phyloP scores from a whole-genome alignment of 2,797 vertebrate species.

The Gobio occitaniae region DNA sequence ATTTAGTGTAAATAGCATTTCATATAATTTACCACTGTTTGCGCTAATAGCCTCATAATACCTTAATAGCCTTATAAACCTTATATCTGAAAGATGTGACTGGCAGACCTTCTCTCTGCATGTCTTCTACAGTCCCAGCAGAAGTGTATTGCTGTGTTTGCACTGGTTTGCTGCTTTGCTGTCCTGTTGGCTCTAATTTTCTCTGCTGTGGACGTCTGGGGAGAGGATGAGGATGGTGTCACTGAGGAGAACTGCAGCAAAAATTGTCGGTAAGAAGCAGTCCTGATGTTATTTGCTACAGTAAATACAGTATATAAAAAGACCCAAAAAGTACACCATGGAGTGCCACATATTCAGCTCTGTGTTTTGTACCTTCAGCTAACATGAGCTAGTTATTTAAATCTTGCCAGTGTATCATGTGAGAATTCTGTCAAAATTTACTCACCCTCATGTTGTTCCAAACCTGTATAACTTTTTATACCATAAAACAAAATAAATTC shows the following conservation, averaged over 20 bases:
- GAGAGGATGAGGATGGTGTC: constrained; percentile 91
- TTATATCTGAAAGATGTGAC: not conserved
- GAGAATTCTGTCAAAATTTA: too few species aligned
- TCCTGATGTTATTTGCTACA: not conserved
- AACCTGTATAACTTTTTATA: too few species aligned
- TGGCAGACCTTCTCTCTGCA: constrained; percentile 6
- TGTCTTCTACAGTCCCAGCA: constrained; percentile 90
- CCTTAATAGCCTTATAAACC: not conserved
- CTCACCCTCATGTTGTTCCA: too few species aligned
- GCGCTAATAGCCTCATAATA: not conserved
- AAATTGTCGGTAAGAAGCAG: constrained; percentile 88
- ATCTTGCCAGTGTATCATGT: not conserved
- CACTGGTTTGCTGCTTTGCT: constrained; percentile 94
- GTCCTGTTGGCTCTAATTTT: constrained; percentile 92
- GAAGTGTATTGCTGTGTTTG: constrained; percentile 95
- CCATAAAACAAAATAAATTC: too few species aligned
- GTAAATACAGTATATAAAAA: not conserved
- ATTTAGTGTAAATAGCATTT: not conserved
- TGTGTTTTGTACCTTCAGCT: not conserved
- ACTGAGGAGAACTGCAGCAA: constrained; percentile 95
- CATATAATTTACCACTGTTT: too few species aligned
- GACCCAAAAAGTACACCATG: not conserved
- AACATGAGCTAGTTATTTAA: not conserved
- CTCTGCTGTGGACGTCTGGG: constrained; percentile 94
- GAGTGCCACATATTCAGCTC: not conserved